Percentiles rank a stretch among this genome's conserved stretches.
These are phyloP conservation scores for Norana najaformis DNA, from an alignment of 2,888 invertebrate species.

Conservation along the genomic window DNA sequence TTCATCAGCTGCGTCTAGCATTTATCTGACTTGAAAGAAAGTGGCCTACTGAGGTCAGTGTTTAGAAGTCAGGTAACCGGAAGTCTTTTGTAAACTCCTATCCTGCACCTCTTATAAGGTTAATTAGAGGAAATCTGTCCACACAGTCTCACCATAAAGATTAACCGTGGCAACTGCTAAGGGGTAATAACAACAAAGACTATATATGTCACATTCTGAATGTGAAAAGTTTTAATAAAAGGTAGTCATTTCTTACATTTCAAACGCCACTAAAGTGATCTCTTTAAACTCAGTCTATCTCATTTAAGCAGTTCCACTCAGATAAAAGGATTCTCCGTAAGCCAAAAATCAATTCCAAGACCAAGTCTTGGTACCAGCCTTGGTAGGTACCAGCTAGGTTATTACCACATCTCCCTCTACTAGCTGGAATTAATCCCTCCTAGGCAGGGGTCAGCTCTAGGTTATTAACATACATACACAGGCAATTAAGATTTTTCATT, in stretches of 20 bases:
- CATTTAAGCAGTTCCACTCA: background rate
- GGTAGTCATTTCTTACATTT: background rate
- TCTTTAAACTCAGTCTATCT: background rate
- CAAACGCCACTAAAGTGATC: background rate
- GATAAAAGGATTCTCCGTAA: background rate
- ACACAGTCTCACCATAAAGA: background rate
- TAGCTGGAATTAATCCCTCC: too few species aligned
- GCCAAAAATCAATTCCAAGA: background rate
- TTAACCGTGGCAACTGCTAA: constrained; percentile 13
- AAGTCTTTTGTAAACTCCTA: background rate
- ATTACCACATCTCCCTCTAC: too few species aligned
- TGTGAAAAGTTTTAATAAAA: background rate
- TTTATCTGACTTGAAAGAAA: constrained; percentile 5
- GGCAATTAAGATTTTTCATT: too few species aligned
- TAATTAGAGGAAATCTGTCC: background rate
- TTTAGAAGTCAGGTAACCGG: background rate
- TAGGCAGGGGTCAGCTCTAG: too few species aligned
- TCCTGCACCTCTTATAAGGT: constrained; percentile 13
- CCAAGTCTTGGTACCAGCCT: background rate
- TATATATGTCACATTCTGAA: too few species aligned
- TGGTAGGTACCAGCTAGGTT: too few species aligned
- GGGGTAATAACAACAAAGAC: background rate
- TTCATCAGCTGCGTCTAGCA: background rate
- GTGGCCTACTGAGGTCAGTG: background rate
- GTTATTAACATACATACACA: too few species aligned